Conservation (phyloP, 2,888 invertebrate genomes). For the Trachelus stipa region DNA sequence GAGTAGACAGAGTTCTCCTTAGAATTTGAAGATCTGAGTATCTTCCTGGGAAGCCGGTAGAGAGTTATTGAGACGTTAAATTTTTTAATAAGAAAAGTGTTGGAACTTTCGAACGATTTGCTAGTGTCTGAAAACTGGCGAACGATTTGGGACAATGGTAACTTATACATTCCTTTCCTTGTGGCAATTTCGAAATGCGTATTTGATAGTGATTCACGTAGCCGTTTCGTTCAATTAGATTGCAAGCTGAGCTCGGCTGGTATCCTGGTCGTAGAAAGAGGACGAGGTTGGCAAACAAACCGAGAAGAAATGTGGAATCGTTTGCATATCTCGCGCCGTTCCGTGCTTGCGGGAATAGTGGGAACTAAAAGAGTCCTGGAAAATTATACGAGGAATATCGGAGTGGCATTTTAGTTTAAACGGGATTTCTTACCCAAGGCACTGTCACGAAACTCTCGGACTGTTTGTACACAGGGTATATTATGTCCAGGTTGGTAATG, state of each 20-base stretch:
- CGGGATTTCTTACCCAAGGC: background rate
- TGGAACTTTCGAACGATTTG: background rate
- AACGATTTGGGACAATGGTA: background rate
- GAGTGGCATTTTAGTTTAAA: background rate
- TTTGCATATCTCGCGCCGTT: background rate
- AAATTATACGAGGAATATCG: background rate
- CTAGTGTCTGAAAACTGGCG: background rate
- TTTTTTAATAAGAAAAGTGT: background rate
- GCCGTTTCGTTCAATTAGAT: background rate
- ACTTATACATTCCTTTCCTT: background rate
- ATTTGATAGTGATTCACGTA: background rate
- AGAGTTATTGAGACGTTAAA: background rate
- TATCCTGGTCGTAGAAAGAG: background rate
- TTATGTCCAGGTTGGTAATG: background rate
- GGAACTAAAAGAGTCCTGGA: background rate
- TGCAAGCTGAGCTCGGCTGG: background rate
- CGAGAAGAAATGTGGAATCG: background rate
- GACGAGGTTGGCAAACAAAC: background rate
- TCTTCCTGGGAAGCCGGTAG: background rate
- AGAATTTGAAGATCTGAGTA: background rate
- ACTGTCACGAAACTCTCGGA: background rate
- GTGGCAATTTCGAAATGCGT: background rate
- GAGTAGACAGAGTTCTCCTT: background rate
- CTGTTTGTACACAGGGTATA: background rate
- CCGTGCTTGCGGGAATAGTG: background rate